A percentile compares a stretch with the other conserved stretches of the same genome.
Conservation (phyloP, 2,113 vertebrate species). For the Fulmarus glacialis region DNA sequence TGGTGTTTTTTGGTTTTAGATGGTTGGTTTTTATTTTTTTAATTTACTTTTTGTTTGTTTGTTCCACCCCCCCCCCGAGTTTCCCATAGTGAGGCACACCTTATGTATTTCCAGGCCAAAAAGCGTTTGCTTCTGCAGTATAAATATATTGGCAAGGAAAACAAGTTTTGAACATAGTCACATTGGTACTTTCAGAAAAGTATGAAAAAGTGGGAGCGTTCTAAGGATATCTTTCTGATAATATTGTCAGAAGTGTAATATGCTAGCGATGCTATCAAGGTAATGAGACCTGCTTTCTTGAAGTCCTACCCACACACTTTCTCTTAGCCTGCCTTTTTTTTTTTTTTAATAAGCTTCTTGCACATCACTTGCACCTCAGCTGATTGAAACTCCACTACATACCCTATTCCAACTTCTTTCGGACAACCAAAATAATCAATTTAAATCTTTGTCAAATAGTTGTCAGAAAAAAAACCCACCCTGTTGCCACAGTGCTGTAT, state of each 20-base stretch:
- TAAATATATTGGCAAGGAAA: background rate
- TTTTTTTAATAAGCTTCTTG: background rate
- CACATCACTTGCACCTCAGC: background rate
- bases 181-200: background rate
- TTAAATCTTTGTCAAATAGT: background rate
- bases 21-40: background rate
- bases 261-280: background rate
- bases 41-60: no score
- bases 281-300: background rate
- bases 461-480: accelerated
- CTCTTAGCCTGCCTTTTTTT: background rate
- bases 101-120: background rate
- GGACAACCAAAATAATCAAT: background rate
- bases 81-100: background rate
- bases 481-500: background rate
- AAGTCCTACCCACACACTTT: background rate
- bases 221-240: background rate
- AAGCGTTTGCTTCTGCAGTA: background rate
- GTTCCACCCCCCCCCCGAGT: background rate
- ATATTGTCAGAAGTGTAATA: background rate
- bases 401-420: background rate
- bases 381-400: background rate
- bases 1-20: background rate
- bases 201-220: background rate
- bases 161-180: background rate